Base-by-base conservation (phyloP, 2,888 invertebrate species). In the Bugula neritina region DNA sequence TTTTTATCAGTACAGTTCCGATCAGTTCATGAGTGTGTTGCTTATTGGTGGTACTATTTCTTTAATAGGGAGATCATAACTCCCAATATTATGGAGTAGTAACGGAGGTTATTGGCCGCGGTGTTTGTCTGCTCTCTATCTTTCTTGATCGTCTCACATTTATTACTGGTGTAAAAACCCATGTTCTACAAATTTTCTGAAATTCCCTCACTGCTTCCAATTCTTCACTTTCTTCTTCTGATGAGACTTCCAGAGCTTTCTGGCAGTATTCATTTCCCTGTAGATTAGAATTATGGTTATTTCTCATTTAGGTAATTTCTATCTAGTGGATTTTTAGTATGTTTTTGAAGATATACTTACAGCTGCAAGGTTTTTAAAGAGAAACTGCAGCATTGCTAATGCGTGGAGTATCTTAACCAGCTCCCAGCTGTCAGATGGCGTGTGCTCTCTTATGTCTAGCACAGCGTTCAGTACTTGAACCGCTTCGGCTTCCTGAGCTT, bases 401-500 rank as follows among this genome's bases (percentile, higher is more conserved):
- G 81, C 80, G 73, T 82, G 80, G 69, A 79, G 77, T 25, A 80
- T 78, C 29, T 77, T 77, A 74, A 80, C 75, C 71, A 79, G 78
- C 73, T 80, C 77, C 29, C 78, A 74, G 25, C 63, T 71, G 23
- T 76, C 75, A 54, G 78, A 73, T 73, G 77, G 79, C 74, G 82
- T 79, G 57, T 83, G 79, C 75, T 82, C 82, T 55, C 80, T 71
- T 74, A 83, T 80, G 73, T 82, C 82, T 72, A 79, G 81, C 55
- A 84, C 79, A 21, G 83, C 79, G 72, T 82, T 83, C 69, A 84
- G 75, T 10, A 83, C 83, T 74, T 83, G 82, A 13, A 81, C 76
- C 5, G 82, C 84, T 72, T 84, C 84, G 2, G 84, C 84, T 74
- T 83, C 82, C 72, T 83, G 83, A 1, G 83, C 82, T 72, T 83